Conservation (phyloP, 2,113 vertebrate genomes). For the Leiothrix lutea region DNA sequence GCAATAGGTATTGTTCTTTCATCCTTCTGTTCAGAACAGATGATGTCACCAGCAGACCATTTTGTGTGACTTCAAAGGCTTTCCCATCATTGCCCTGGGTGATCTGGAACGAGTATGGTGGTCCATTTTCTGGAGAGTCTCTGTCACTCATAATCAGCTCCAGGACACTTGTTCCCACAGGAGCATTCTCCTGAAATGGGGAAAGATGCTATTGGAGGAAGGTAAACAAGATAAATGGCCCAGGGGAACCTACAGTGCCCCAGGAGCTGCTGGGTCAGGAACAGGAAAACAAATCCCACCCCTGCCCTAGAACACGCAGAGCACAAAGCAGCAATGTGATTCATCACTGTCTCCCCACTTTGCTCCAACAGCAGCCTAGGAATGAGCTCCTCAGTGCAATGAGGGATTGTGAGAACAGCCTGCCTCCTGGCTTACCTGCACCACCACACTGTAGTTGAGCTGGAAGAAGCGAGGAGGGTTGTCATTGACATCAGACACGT, state of each 20-base stretch:
- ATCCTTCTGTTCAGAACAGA: slow-evolving; percentile 76
- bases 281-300: neutral
- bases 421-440: slow-evolving; percentile 79
- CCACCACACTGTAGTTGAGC: slow-evolving; percentile 86
- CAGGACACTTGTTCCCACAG: slow-evolving; percentile 82
- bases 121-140: slow-evolving; percentile 90
- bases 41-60: slow-evolving; percentile 86
- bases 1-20: slow-evolving; percentile 83
- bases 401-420: neutral
- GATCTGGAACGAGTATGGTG: slow-evolving; percentile 88
- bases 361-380: neutral
- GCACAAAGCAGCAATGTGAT: neutral
- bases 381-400: neutral
- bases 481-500: slow-evolving; percentile 89
- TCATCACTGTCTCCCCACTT: neutral
- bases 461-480: slow-evolving; percentile 91
- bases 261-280: neutral
- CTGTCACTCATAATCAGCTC: slow-evolving; percentile 88
- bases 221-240: neutral
- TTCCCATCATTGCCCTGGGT: slow-evolving; percentile 85
- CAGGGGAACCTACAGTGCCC: neutral
- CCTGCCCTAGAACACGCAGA: neutral
- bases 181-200: slow-evolving; percentile 82
- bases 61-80: slow-evolving; percentile 86
- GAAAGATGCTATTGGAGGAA: neutral